These are phyloP conservation scores for Netta rufina DNA, from an alignment of 2,797 vertebrate species.

Conservation along the genomic window DNA sequence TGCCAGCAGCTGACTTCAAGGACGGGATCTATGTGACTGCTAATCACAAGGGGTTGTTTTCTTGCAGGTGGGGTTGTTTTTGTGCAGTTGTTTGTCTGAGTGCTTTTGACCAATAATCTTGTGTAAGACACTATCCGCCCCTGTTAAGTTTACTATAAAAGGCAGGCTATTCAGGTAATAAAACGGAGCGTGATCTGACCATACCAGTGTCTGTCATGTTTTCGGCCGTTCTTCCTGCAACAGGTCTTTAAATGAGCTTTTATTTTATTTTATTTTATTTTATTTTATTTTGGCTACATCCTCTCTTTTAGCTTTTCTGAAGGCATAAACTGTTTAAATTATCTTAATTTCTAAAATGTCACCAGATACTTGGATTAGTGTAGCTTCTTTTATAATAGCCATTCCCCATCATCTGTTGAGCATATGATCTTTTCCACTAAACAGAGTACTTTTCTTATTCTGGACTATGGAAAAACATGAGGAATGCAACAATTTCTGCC, in stretches of 20 bases:
- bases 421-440: not conserved
- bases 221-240: too few species aligned
- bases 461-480: not conserved
- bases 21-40: too few species aligned
- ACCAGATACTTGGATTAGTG: not conserved
- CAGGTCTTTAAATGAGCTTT: not conserved
- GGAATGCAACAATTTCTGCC: not conserved
- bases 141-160: too few species aligned
- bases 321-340: not conserved
- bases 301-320: not conserved
- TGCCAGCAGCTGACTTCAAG: too few species aligned
- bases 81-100: too few species aligned
- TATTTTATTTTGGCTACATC: not conserved
- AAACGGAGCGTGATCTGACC: too few species aligned
- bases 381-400: not conserved
- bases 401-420: not conserved
- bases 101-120: too few species aligned
- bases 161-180: too few species aligned
- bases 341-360: not conserved
- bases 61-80: too few species aligned
- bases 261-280: not conserved
- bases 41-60: too few species aligned
- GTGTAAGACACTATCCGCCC: too few species aligned
- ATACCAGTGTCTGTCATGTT: too few species aligned
- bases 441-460: not conserved